Evolutionary conservation across 64 coral and sea anemone species (phyloP).

Genomic region (Pachyseris speciosa): DNA sequence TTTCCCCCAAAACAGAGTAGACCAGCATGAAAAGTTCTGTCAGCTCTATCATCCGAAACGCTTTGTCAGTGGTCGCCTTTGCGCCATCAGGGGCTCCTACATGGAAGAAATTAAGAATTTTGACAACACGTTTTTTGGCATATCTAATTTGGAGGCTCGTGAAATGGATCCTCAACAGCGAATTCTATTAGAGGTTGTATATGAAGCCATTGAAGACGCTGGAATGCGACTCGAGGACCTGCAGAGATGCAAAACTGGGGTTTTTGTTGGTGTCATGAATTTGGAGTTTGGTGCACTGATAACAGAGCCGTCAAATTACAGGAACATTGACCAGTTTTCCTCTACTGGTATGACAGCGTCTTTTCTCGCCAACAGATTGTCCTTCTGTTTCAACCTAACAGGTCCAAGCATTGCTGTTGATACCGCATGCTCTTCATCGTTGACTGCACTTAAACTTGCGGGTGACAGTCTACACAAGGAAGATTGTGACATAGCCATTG

Average conservation of each 20-base stretch:
- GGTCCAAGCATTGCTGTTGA: conserved; percentile 74
- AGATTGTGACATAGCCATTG: conserved; percentile 65
- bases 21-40: conserved; percentile 2
- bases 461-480: conserved; percentile 41
- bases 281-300: conserved; percentile 32
- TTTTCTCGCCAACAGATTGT: conserved; percentile 36
- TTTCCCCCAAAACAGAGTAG: conserved; percentile 57
- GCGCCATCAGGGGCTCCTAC: conserved; percentile 58
- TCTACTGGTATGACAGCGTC: not conserved
- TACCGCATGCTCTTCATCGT: conserved; percentile 80
- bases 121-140: conserved; percentile 67
- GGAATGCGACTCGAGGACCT: conserved; percentile 56
- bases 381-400: conserved; percentile 46
- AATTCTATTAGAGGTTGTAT: conserved; percentile 67
- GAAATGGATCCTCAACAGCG: conserved; percentile 76
- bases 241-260: conserved; percentile 63
- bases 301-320: not conserved
- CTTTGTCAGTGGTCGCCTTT: conserved; percentile 60
- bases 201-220: conserved; percentile 64
- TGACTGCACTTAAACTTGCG: conserved; percentile 71
- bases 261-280: conserved; percentile 83
- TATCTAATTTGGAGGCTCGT: conserved; percentile 64
- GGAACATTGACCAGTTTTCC: conserved; percentile 56
- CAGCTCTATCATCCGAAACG: conserved; percentile 48
- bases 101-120: conserved; percentile 60